Evolutionary conservation across 2,797 vertebrate genomes (phyloP).

Genomic region (Mallotus villosus): DNA sequence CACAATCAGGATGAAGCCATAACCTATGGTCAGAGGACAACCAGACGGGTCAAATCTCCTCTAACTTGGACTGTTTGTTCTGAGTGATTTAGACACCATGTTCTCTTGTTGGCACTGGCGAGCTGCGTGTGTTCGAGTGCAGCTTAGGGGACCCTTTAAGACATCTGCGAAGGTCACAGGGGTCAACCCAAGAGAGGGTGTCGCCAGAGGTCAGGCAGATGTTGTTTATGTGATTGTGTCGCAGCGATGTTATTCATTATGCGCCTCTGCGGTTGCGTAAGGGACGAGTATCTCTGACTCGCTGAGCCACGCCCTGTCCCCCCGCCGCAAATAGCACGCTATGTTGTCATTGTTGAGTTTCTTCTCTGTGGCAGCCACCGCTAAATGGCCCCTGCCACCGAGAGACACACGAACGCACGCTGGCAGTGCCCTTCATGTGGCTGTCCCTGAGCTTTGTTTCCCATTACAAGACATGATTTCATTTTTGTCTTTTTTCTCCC

Average conservation of each 20-base stretch:
- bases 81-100: too few relatives aligned
- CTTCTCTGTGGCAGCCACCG: slow-evolving; percentile 59
- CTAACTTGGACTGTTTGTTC: slow-evolving; percentile 3
- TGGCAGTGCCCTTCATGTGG: slow-evolving; percentile 67
- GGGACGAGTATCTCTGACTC: slow-evolving; percentile 50
- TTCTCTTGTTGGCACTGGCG: not conserved
- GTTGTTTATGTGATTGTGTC: slow-evolving; percentile 66
- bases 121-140: too few relatives aligned
- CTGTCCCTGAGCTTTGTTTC: slow-evolving; percentile 62
- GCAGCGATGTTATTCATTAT: slow-evolving; percentile 64
- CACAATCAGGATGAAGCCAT: slow-evolving; percentile 45
- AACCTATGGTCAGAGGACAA: slow-evolving; percentile 28
- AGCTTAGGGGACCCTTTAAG: slow-evolving; percentile 19
- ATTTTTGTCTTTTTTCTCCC: slow-evolving; percentile 42
- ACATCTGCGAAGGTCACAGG: slow-evolving; percentile 33
- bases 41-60: slow-evolving; percentile 39
- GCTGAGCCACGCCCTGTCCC: slow-evolving; percentile 58
- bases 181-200: slow-evolving; percentile 50
- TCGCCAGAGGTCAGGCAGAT: slow-evolving; percentile 46
- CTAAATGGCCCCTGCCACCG: slow-evolving; percentile 60
- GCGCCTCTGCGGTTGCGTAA: slow-evolving; percentile 48
- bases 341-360: slow-evolving; percentile 65
- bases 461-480: slow-evolving; percentile 70
- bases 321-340: slow-evolving; percentile 64
- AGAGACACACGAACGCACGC: slow-evolving; percentile 60